Percentiles rank a stretch among this genome's conserved stretches.
Conservation (phyloP, 2,113 vertebrate genomes). For the Xiphias gladius region DNA sequence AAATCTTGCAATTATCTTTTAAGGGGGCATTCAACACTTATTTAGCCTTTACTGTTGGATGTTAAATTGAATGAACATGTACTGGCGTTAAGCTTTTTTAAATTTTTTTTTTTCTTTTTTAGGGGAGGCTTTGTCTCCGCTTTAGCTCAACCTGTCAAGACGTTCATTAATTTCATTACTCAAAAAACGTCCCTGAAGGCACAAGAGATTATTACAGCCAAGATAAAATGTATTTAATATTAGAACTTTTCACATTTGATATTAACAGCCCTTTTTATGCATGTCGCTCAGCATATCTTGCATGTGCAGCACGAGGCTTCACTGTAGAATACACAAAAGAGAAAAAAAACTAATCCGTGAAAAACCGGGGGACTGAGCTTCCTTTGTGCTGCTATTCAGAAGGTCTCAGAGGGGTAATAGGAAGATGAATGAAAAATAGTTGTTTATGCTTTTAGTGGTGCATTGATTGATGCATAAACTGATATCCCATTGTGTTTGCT, state of each 20-base stretch:
- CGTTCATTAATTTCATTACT: conserved; percentile 60
- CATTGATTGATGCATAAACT: conserved; percentile 54
- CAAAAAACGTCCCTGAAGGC: conserved; percentile 38
- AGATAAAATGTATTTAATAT: conserved; percentile 49
- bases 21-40: background rate
- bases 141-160: conserved; percentile 16
- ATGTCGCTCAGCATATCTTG: background rate
- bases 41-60: background rate
- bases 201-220: conserved; percentile 12
- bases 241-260: conserved; percentile 30
- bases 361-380: background rate
- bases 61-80: conserved; percentile 14
- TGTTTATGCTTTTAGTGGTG: conserved; percentile 25
- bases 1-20: background rate
- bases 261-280: conserved; percentile 33
- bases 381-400: conserved; percentile 26
- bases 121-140: background rate
- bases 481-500: conserved; percentile 45
- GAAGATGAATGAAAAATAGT: conserved; percentile 45
- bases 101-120: background rate
- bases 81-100: conserved; percentile 26
- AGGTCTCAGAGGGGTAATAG: conserved; percentile 19
- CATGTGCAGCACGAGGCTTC: background rate
- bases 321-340: background rate
- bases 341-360: background rate